phyloP scores from a whole-genome alignment of 2,797 vertebrate genomes.

The Danio kyathit region DNA sequence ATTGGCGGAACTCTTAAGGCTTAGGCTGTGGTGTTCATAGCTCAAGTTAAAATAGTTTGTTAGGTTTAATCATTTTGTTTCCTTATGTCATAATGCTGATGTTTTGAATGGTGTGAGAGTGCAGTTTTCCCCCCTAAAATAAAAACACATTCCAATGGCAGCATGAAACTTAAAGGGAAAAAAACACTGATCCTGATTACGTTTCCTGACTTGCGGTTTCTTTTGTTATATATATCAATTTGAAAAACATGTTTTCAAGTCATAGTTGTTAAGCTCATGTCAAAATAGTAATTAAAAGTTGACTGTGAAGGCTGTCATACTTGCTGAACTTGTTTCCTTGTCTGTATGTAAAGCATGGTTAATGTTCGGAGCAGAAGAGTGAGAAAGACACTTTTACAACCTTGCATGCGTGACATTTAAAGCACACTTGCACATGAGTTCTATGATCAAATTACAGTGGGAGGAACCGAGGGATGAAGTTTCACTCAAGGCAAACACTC shows the following conservation, averaged over 20 bases:
- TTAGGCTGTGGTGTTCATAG: neutral
- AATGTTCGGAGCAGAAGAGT: conserved; percentile 66
- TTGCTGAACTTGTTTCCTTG: conserved; percentile 16
- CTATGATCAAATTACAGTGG: conserved; percentile 75
- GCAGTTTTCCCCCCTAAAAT: neutral
- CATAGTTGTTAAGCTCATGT: neutral
- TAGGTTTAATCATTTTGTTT: conserved; percentile 1
- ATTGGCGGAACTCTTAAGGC: conserved; percentile 5
- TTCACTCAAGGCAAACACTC: conserved; percentile 57
- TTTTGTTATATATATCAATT: conserved; percentile 10
- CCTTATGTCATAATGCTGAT: neutral
- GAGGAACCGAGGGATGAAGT: conserved; percentile 67
- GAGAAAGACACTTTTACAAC: conserved; percentile 59
- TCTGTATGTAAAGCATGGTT: neutral
- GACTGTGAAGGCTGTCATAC: conserved; percentile 11
- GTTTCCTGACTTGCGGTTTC: neutral
- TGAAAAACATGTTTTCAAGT: conserved; percentile 24
- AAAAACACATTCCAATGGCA: neutral
- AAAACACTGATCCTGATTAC: conserved; percentile 2
- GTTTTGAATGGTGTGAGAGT: conserved; percentile 3
- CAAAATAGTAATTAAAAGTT: neutral
- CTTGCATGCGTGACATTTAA: conserved; percentile 75
- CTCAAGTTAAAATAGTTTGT: neutral
- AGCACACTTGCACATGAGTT: conserved; percentile 72
- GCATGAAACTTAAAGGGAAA: neutral